Evolutionary conservation across 2,888 invertebrate genomes (phyloP).

Genomic region (Selenia dentaria): DNA sequence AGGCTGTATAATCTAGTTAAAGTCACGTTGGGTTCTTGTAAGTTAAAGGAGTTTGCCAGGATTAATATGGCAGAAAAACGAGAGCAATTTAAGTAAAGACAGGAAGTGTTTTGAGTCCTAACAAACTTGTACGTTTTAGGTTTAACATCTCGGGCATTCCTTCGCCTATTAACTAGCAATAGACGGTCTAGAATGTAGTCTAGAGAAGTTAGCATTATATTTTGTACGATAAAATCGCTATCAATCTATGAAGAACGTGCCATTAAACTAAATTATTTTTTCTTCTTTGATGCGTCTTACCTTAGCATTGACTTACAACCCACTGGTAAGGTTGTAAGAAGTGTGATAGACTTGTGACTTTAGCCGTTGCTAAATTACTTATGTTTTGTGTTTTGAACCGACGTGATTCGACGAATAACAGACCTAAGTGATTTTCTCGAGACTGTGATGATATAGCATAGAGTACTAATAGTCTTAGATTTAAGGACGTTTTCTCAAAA

Average conservation of each 20-base stretch:
- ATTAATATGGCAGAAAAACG: not conserved
- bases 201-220: not conserved
- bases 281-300: not conserved
- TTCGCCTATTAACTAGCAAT: too few relatives aligned
- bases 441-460: conserved; percentile 73
- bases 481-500: conserved; percentile 19
- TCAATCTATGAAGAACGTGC: conserved; percentile 7
- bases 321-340: too few relatives aligned
- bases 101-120: too few relatives aligned
- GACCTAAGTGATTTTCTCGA: conserved; percentile 70
- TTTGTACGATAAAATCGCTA: not conserved
- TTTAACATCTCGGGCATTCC: too few relatives aligned
- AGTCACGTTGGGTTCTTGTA: conserved; percentile 13
- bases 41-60: not conserved
- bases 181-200: too few relatives aligned
- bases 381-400: conserved; percentile 31
- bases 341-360: conserved; percentile 1
- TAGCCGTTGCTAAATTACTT: conserved; percentile 1
- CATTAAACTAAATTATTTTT: conserved; percentile 2
- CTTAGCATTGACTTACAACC: too few relatives aligned
- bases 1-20: conserved; percentile 64
- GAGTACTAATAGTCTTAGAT: conserved; percentile 30
- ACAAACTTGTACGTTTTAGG: too few relatives aligned
- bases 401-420: conserved; percentile 52
- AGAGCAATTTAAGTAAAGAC: not conserved